Percentiles rank a stretch among this genome's conserved stretches.
These are phyloP conservation scores for Drosophila suzukii DNA, from an alignment of 1,140 invertebrate genomes.

Conservation along the genomic window DNA sequence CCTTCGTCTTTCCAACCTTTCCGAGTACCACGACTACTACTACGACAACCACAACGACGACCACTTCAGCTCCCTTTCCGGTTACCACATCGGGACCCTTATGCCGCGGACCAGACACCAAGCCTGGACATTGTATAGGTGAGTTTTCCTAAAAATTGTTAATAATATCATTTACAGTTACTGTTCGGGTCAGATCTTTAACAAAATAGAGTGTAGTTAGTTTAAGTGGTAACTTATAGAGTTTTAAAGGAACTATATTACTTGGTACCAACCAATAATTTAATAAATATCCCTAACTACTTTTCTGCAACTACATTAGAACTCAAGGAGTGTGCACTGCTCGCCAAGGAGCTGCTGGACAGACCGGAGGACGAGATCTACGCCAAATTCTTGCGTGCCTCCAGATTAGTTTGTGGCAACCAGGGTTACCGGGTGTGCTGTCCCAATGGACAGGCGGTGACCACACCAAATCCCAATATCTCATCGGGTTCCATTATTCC, in stretches of 20 bases:
- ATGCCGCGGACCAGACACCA: slow-evolving; percentile 63
- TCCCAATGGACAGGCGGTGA: slow-evolving; percentile 41
- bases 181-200: too few relatives aligned
- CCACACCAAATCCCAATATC: slow-evolving; percentile 19
- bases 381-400: slow-evolving; percentile 56
- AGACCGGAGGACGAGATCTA: slow-evolving; percentile 57
- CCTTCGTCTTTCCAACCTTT: background rate
- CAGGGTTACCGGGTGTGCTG: slow-evolving; percentile 61
- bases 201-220: too few relatives aligned
- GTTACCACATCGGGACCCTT: slow-evolving; percentile 22
- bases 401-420: slow-evolving; percentile 62
- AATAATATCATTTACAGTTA: too few relatives aligned
- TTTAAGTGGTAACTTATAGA: too few relatives aligned
- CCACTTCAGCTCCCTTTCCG: slow-evolving; percentile 26
- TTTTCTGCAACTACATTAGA: slow-evolving; percentile 23
- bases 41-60: slow-evolving; percentile 23
- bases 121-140: slow-evolving; percentile 64
- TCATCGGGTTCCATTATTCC: background rate
- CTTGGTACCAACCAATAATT: background rate
- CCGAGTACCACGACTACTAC: slow-evolving; percentile 5
- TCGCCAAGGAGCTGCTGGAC: slow-evolving; percentile 47
- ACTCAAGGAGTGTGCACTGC: slow-evolving; percentile 54
- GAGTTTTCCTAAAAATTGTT: slow-evolving; percentile 14
- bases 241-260: too few relatives aligned
- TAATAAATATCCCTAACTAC: background rate